Conservation (phyloP, 2,113 vertebrate genomes). For the Syngnathus typhle region DNA sequence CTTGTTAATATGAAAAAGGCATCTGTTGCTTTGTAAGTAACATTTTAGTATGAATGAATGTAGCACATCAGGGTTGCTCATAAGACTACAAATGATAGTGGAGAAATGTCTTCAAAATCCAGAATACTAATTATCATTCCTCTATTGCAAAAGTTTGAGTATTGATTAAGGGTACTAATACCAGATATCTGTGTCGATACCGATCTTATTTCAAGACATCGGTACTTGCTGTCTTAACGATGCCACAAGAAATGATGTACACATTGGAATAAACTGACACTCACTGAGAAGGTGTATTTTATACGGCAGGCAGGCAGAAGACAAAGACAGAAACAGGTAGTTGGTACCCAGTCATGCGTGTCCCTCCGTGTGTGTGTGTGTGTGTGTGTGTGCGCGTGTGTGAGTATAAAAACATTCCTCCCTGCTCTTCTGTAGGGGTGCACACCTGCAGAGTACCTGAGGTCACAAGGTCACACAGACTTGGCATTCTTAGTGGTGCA, state of each 20-base stretch:
- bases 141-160: too few relatives aligned
- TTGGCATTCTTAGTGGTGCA: conserved; percentile 61
- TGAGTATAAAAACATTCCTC: conserved; percentile 12
- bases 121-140: too few relatives aligned
- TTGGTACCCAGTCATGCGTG: conserved; percentile 62
- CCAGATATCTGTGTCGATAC: too few relatives aligned
- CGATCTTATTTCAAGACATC: too few relatives aligned
- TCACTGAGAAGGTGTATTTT: background rate
- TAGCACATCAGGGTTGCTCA: too few relatives aligned
- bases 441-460: conserved; percentile 38
- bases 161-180: too few relatives aligned
- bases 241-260: background rate
- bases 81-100: too few relatives aligned
- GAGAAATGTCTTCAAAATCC: too few relatives aligned
- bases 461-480: conserved; percentile 27
- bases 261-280: background rate
- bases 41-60: too few relatives aligned
- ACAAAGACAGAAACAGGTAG: conserved; percentile 49
- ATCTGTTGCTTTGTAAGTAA: too few relatives aligned
- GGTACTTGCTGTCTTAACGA: background rate
- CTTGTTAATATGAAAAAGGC: too few relatives aligned
- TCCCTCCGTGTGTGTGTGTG: conserved; percentile 24
- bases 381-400: background rate
- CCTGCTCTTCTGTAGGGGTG: conserved; percentile 75
- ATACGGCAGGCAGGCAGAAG: conserved; percentile 19